phyloP scores from a whole-genome alignment of 2,113 vertebrate species.

The Petroica traversi region DNA sequence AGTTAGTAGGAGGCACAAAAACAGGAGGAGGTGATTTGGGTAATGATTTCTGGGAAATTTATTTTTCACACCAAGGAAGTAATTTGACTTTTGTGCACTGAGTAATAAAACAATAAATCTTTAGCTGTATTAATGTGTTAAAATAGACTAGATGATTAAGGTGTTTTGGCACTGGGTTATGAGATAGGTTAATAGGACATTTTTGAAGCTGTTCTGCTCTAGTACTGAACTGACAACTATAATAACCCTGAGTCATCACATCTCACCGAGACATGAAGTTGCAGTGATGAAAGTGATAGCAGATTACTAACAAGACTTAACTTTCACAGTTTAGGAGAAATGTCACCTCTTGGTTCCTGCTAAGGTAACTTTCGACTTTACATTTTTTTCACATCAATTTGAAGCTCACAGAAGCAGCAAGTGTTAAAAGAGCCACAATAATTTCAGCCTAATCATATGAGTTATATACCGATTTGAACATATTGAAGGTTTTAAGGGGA shows the following conservation, averaged over 20 bases:
- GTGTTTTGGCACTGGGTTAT: conserved; percentile 12
- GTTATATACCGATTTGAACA: neutral
- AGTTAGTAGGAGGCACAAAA: neutral
- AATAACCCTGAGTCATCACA: conserved; percentile 22
- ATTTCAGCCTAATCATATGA: neutral
- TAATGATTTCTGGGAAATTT: conserved; percentile 3
- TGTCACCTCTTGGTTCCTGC: neutral
- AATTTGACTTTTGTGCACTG: neutral
- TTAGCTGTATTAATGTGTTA: neutral
- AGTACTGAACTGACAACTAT: neutral
- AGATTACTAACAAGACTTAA: neutral
- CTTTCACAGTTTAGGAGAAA: neutral
- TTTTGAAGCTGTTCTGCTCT: conserved; percentile 44
- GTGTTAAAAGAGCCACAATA: neutral
- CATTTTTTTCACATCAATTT: neutral
- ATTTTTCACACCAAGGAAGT: conserved; percentile 13
- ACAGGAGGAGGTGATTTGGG: neutral
- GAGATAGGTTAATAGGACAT: conserved; percentile 51
- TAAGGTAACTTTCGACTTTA: neutral
- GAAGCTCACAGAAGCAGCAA: neutral
- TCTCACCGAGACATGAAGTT: neutral
- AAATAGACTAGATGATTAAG: conserved; percentile 30
- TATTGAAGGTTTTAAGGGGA: neutral
- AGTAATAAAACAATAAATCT: conserved; percentile 32
- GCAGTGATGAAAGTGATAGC: neutral